phyloP scores from a whole-genome alignment of 2,888 invertebrate genomes.

The Lasioglossum lativentre region DNA sequence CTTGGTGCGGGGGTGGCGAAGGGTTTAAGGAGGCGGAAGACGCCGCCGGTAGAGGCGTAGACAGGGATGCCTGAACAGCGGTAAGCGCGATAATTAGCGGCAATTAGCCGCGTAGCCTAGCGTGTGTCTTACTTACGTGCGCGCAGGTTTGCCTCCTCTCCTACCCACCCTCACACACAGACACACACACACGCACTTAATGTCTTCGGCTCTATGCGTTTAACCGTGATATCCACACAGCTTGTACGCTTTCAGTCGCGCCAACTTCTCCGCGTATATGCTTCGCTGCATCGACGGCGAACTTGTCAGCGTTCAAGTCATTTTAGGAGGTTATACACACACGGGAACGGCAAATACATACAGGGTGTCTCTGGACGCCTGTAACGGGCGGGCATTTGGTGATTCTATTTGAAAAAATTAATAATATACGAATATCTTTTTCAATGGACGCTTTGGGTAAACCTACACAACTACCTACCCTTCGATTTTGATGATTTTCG shows the following conservation, averaged over 20 bases:
- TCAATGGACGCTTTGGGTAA: too few species aligned
- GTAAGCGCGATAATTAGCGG: slow-evolving; percentile 83
- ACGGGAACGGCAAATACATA: not conserved
- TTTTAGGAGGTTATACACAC: not conserved
- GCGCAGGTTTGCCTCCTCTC: slow-evolving; percentile 43
- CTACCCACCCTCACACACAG: slow-evolving; percentile 62
- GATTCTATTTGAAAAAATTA: too few species aligned
- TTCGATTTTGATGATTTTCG: too few species aligned
- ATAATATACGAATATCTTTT: too few species aligned
- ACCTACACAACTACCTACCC: too few species aligned
- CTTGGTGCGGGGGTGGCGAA: slow-evolving; percentile 21
- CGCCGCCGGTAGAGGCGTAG: slow-evolving; percentile 26
- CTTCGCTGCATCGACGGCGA: not conserved
- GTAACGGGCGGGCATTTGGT: not conserved
- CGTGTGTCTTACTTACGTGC: slow-evolving; percentile 74
- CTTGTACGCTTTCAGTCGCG: not conserved
- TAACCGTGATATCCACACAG: slow-evolving; percentile 22
- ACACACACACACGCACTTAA: slow-evolving; percentile 53
- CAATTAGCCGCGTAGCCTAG: slow-evolving; percentile 80
- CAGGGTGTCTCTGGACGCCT: not conserved
- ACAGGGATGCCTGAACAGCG: slow-evolving; percentile 72
- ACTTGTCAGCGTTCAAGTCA: not conserved
- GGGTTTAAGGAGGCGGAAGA: slow-evolving; percentile 30
- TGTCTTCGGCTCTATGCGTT: slow-evolving; percentile 34
- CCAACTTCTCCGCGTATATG: slow-evolving; percentile 21